Evolutionary conservation across 2,888 invertebrate species (phyloP), one percentile per base, ranked within the genome.

Genomic region (Pollenia angustigena): DNA sequence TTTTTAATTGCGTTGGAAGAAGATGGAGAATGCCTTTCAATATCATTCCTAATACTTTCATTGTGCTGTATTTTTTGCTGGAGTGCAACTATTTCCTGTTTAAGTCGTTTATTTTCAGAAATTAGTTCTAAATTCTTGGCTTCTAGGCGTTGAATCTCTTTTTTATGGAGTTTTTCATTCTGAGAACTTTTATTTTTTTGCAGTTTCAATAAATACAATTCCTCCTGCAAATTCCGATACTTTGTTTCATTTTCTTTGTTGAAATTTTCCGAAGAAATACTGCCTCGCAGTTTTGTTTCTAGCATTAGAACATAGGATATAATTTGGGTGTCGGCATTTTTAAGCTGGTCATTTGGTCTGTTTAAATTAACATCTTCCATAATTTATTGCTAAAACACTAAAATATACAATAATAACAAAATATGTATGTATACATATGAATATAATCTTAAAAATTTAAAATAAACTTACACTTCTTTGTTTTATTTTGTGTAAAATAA

Each of bases 311-410:
- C 23, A 12, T 82, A 82, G 1, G 32, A 18, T 69, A 52, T 68
- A 44, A 82, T 10, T 2, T 11, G 18, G 10, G 0, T 9, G 10
- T 75, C 69, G 10, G 54, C 68, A 52, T 68, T 60, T 54, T 42
- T 32, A 1, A 82, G 8, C 18, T 69, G 52, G 12, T 0, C 44
- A 52, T 11, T 52, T 18, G 81, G 75, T 54, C 14, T 60, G 1
- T 54, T 69, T 14, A 16, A 11, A 52, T 68, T 6, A 46, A 75
- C 46, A 18, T 68, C 18, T 32, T 82, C 68, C 75, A 82, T 69
- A 16, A 23, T 54, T 42, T 12, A 4, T 18, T 32, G 32, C 32
- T 32, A 6, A 32, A 32, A 32, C 6, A 32, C 32, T 32, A 32
- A 32, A 32, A 32, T 32, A 32, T 32, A 32, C 32, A 32, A 46